Percentiles rank a stretch among this genome's conserved stretches.
phyloP scores from a whole-genome alignment of 1,140 invertebrate species.

The Apis cerana region DNA sequence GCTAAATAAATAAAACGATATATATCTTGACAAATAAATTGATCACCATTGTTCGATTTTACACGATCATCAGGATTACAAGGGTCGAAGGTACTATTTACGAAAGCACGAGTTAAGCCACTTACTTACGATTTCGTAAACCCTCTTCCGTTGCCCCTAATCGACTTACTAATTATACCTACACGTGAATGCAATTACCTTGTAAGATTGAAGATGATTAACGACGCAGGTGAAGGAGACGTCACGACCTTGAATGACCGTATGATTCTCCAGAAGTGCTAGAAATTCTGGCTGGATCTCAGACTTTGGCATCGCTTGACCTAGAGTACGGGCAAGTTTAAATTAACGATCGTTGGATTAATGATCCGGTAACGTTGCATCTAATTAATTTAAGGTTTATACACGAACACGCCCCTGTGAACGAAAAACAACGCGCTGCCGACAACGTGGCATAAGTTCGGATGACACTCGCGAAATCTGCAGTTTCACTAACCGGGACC shows the following conservation, averaged over 20 bases:
- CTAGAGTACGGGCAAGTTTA: conserved; percentile 35
- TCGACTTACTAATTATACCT: conserved; percentile 60
- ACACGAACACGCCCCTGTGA: not conserved
- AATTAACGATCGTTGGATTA: conserved; percentile 58
- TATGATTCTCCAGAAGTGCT: conserved; percentile 90
- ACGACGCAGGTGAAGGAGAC: conserved; percentile 93
- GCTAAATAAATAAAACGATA: too few species aligned
- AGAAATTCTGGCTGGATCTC: conserved; percentile 88
- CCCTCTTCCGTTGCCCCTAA: conserved; percentile 45
- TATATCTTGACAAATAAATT: not conserved
- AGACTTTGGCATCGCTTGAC: conserved; percentile 67
- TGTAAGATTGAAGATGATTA: conserved; percentile 91
- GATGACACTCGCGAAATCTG: not conserved
- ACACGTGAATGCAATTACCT: conserved; percentile 83
- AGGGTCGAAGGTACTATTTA: not conserved
- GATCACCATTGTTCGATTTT: not conserved
- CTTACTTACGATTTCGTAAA: conserved; percentile 39
- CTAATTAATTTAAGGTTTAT: conserved; percentile 44
- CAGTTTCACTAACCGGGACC: not conserved
- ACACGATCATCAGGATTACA: not conserved
- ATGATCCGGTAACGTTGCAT: conserved; percentile 52
- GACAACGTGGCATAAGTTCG: not conserved
- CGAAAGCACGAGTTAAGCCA: conserved; percentile 19
- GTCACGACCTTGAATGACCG: conserved; percentile 91
- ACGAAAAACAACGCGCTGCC: not conserved